phyloP scores from a whole-genome alignment of 2,797 vertebrate genomes.

The Etheostoma nigrum region DNA sequence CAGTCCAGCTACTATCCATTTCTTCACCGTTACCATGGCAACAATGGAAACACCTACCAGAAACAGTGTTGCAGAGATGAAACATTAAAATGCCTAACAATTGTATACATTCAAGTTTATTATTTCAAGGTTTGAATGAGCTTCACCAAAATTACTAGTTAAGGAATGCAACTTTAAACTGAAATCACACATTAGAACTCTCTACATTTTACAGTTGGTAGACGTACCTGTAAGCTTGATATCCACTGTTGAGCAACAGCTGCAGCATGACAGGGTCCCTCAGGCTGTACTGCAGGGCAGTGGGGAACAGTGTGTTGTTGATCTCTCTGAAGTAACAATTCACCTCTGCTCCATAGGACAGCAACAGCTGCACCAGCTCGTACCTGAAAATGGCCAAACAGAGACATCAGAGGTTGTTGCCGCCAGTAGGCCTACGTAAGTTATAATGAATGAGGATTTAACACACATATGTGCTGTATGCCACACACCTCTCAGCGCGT shows the following conservation, averaged over 20 bases:
- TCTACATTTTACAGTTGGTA: not conserved
- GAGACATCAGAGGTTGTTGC: not conserved
- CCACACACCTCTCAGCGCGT: conserved; percentile 81
- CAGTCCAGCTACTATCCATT: conserved; percentile 54
- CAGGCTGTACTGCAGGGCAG: conserved; percentile 90
- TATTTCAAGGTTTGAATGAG: not conserved
- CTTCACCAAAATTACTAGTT: not conserved
- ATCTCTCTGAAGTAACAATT: conserved; percentile 90
- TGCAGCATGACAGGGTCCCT: conserved; percentile 88
- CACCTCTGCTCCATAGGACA: conserved; percentile 87
- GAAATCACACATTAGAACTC: not conserved
- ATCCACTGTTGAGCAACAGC: conserved; percentile 90
- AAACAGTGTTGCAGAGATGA: not conserved
- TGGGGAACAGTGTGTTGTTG: conserved; percentile 89
- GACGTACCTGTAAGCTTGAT: conserved; percentile 79
- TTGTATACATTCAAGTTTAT: not conserved
- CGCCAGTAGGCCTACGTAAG: not conserved
- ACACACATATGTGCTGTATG: not conserved
- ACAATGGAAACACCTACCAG: conserved; percentile 89
- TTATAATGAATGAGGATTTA: not conserved
- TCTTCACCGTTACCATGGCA: conserved; percentile 82
- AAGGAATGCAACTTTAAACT: not conserved
- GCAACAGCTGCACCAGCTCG: conserved; percentile 87
- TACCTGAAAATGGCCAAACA: conserved; percentile 58
- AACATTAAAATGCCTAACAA: not conserved